phyloP scores from a whole-genome alignment of 2,888 invertebrate species.

The Elmis aenea region DNA sequence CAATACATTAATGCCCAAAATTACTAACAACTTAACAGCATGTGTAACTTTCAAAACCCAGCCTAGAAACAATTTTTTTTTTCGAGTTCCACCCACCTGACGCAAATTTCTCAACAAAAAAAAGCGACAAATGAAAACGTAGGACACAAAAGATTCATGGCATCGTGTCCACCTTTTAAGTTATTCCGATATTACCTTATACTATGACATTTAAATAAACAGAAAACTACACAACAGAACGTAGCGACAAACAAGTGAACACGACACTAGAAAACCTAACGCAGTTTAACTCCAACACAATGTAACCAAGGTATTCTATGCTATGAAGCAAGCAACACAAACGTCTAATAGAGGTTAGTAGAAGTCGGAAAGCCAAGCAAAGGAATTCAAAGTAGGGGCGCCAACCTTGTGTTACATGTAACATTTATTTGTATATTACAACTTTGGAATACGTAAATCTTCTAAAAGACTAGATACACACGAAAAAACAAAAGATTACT shows the following conservation, averaged over 20 bases:
- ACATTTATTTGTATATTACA: slow-evolving; percentile 6
- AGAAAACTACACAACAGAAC: slow-evolving; percentile 15
- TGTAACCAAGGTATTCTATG: slow-evolving; percentile 24
- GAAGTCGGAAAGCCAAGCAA: slow-evolving; percentile 35
- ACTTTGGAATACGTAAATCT: too few species aligned
- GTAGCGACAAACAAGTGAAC: slow-evolving; percentile 24
- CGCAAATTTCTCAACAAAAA: too few species aligned
- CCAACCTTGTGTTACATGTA: slow-evolving; percentile 33
- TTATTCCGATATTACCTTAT: too few species aligned
- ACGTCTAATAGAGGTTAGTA: slow-evolving; percentile 28
- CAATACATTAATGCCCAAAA: too few species aligned
- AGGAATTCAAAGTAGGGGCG: slow-evolving; percentile 29
- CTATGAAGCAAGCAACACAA: slow-evolving; percentile 41
- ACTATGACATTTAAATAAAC: too few species aligned
- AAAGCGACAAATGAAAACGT: too few species aligned
- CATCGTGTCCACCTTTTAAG: slow-evolving; percentile 27
- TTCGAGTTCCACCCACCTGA: too few species aligned
- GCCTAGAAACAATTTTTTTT: too few species aligned
- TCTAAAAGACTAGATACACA: too few species aligned
- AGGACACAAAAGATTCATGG: slow-evolving; percentile 22
- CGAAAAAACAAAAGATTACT: too few species aligned
- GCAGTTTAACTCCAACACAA: slow-evolving; percentile 23
- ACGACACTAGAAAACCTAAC: slow-evolving; percentile 29
- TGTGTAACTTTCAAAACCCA: too few species aligned
- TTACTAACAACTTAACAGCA: too few species aligned